Conservation (phyloP, 2,888 invertebrate genomes). For the Meganola albula region DNA sequence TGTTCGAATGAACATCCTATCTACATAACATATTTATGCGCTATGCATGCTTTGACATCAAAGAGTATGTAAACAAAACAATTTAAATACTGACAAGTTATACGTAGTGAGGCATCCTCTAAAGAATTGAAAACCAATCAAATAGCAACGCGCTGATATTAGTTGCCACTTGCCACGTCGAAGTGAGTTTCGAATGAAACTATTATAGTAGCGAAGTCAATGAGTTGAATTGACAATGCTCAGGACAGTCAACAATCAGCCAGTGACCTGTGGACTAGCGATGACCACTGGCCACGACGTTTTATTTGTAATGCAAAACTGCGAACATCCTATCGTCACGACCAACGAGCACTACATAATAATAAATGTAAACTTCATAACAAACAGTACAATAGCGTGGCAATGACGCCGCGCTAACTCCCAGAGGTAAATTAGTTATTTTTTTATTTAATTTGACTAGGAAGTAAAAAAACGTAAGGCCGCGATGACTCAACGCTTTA, state of each 20-base stretch:
- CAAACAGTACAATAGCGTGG: constrained; percentile 10
- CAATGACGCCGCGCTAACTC: constrained; percentile 17
- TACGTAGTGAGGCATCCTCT: constrained; percentile 33
- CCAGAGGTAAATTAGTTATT: constrained; percentile 17
- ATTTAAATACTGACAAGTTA: constrained; percentile 31
- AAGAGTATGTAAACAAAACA: constrained; percentile 35
- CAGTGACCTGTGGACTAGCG: constrained; percentile 39
- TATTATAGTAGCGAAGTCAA: too few relatives aligned
- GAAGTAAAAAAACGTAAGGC: constrained; percentile 28
- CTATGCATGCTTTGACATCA: constrained; percentile 2
- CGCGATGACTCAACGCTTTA: constrained; percentile 24
- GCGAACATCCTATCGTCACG: constrained; percentile 53
- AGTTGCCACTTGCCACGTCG: constrained; percentile 33
- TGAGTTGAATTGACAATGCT: constrained; percentile 50
- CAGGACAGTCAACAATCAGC: constrained; percentile 43
- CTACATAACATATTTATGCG: too few relatives aligned
- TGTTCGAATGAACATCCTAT: too few relatives aligned
- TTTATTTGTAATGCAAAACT: constrained; percentile 64
- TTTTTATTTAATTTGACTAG: constrained; percentile 20
- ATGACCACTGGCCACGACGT: constrained; percentile 40
- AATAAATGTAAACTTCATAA: constrained; percentile 11
- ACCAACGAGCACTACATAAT: constrained; percentile 19
- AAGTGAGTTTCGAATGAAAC: too few relatives aligned
- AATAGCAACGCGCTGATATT: constrained; percentile 31
- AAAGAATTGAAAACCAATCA: constrained; percentile 50